A percentile compares a stretch with the other conserved stretches of the same genome.
These are phyloP conservation scores for Campylomormyrus tamandua DNA, from an alignment of 2,113 vertebrate genomes.

Conservation along the genomic window DNA sequence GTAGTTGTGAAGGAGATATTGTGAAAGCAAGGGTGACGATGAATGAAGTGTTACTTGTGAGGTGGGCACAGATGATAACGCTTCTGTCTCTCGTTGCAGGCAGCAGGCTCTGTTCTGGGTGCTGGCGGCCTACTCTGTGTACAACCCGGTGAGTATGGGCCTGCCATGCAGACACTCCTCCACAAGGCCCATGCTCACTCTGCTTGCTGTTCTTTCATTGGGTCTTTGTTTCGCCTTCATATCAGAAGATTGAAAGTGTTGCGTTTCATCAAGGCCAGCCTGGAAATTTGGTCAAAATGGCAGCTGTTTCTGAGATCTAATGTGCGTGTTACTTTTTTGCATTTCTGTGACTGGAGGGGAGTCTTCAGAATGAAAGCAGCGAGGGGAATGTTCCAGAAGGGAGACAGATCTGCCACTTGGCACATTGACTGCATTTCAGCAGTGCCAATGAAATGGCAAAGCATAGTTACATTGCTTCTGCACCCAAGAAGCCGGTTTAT, in stretches of 20 bases:
- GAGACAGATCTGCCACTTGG: not conserved
- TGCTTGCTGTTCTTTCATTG: not conserved
- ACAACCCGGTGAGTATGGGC: slow-evolving; percentile 63
- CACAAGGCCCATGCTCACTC: not conserved
- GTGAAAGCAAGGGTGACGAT: not conserved
- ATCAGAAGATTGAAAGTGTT: not conserved
- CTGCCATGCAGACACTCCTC: not conserved
- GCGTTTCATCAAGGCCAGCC: not conserved
- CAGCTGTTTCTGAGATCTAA: not conserved
- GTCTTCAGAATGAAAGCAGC: not conserved
- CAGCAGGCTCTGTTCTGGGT: slow-evolving; percentile 67
- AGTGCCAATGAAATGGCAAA: not conserved
- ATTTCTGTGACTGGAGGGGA: not conserved
- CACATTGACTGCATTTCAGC: not conserved
- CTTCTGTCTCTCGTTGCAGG: slow-evolving; percentile 42
- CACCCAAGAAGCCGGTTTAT: not conserved
- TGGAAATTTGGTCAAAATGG: not conserved
- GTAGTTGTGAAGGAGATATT: not conserved
- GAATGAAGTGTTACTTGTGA: not conserved
- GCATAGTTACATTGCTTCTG: not conserved
- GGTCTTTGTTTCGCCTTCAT: not conserved
- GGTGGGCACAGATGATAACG: not conserved
- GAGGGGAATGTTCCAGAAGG: not conserved
- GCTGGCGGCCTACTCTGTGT: slow-evolving; percentile 63
- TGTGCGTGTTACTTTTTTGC: not conserved